phyloP scores from a whole-genome alignment of 2,888 invertebrate genomes.

The Suillia variegata region DNA sequence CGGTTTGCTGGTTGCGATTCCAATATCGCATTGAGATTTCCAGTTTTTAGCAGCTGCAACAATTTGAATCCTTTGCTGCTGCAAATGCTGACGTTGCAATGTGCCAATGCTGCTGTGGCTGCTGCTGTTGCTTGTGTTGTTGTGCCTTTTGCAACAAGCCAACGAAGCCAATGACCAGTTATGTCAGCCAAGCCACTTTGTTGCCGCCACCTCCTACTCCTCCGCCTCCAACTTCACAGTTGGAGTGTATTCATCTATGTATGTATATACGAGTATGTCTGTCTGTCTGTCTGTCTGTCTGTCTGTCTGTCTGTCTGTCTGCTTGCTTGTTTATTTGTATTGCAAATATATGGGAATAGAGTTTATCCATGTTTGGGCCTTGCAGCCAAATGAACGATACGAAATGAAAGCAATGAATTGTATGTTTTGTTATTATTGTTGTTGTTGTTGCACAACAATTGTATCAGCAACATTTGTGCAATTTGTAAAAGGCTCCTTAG shows the following conservation, averaged over 20 bases:
- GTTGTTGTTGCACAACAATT: conserved; percentile 47
- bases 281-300: no score
- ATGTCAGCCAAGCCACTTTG: neutral
- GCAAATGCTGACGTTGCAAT: neutral
- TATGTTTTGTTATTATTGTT: no score
- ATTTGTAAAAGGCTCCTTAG: neutral
- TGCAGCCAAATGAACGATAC: no score
- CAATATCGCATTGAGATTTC: neutral
- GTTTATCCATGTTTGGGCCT: no score
- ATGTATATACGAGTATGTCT: neutral
- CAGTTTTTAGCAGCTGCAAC: neutral
- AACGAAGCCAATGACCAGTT: neutral
- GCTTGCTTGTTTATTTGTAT: no score
- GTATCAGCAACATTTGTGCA: conserved; percentile 29
- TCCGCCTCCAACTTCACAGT: neutral
- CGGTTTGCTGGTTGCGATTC: neutral
- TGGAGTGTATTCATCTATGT: neutral
- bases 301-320: no score
- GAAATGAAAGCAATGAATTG: no score
- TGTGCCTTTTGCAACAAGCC: neutral
- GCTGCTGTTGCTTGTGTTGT: no score
- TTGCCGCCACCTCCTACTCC: no score
- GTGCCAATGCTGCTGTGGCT: neutral
- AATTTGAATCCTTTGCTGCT: neutral
- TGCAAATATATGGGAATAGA: no score